Evolutionary conservation across 2,888 invertebrate genomes (phyloP), one percentile per base, ranked within the genome.

Genomic region (Archaeoteleia sp.): DNA sequence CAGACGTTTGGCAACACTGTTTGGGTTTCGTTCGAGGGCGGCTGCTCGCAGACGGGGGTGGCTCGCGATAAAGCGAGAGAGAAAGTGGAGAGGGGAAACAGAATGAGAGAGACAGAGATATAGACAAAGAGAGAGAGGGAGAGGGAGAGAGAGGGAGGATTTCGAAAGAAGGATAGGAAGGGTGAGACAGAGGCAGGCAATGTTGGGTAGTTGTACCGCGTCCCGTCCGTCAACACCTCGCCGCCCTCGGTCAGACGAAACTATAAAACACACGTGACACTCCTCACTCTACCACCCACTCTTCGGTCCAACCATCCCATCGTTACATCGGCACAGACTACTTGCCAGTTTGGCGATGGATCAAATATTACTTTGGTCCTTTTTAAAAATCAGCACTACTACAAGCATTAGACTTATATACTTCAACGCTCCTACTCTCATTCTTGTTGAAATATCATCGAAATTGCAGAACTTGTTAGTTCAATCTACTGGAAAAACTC

Each of bases 1-100:
- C 80, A 80, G 80, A 83, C 80, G 78, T 82, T 83, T 83, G 82
- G 82, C 82, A 83, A 83, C 83, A 80, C 80, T 80, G 82, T 80
- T 81, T 82, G 79, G 78, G 74, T 76, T 77, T 79, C 74, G 74
- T 76, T 69, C 69, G 74, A 73, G 75, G 73, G 76, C 73, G 73
- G 73, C 75, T 74, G 74, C 73, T 73, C 77, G 78, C 77, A 78
- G 80, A 76, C 75, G 76, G 79, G 68, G 76, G 74, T 71, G 77
- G 76, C 72, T 73, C 72, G 77, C 72, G 71, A 69, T 62, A 71
- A 74, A 74, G 75, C 74, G 75, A 74, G 77, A 73, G 61, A 67
- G 62, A 43, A 53, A 39, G 51, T n/a, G n/a, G n/a, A 55, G 55
- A 62, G 58, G 53, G 66, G 46, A 63, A 45, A 29, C 7, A 39